Evolutionary conservation across 1,140 invertebrate species (phyloP), one percentile per base, ranked within the genome.

Genomic region (Drosophila athabasca): DNA sequence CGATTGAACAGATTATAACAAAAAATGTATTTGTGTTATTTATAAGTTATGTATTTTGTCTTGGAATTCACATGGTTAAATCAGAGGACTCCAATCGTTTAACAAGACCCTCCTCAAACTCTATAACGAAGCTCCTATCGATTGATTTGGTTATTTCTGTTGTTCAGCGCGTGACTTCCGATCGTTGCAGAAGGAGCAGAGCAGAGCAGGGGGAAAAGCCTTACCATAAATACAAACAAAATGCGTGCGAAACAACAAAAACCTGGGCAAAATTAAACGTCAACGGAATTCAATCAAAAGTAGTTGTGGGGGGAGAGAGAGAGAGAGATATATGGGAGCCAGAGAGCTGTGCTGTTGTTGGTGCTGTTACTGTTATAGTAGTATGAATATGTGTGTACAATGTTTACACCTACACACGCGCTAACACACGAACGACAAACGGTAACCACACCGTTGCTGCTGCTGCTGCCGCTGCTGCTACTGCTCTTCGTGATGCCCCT

Each of bases 101-200:
- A 39, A 39, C 35, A 39, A 39, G 11, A 11, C 35, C 35, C 31
- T 29, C 29, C 29, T 31, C 8, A 35, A 52, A 17, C 55, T n/a
- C 13, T 26, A 35, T 62, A 17, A 26, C 13, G 11, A 39, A 13
- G 4, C 4, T 29, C 2, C 6, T 43, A 65, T 49, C 45, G 45
- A 66, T 50, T 45, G 60, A 2, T 3, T 49, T 29, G 5, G 31
- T 24, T 62, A 26, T 52, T 22, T 8, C 35, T 45, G 49, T 52
- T 45, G 48, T 46, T 26, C 26, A 58, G 17, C 58, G 79, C 79
- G 79, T 83, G 79, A 79, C 76, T 67, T 75, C 31, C 15, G 70
- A 58, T 75, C 75, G 46, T 83, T 83, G 80, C 65, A 75, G 49
- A 52, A 19, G 29, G 43, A 19, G 55, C 19, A 54, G 22, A 31